phyloP scores from a whole-genome alignment of 2,797 vertebrate species.

The Aeoliscus strigatus region DNA sequence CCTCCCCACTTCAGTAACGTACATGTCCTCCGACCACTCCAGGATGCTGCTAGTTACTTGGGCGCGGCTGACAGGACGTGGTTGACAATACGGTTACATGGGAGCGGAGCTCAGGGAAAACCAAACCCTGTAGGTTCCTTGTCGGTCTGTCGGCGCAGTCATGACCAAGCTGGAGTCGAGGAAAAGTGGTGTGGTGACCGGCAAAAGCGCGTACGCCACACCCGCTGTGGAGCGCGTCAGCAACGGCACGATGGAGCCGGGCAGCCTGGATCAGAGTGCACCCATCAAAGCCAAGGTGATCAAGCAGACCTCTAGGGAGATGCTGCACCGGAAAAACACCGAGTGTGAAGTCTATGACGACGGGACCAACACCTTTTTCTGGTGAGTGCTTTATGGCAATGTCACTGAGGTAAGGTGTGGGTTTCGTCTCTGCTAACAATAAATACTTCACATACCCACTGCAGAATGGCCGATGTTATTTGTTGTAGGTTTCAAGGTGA shows the following conservation, averaged over 20 bases:
- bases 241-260: slow-evolving; percentile 50
- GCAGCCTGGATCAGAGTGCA: slow-evolving; percentile 26
- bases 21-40: slow-evolving; percentile 24
- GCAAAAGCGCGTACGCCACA: slow-evolving; percentile 35
- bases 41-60: slow-evolving; percentile 56
- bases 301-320: slow-evolving; percentile 64
- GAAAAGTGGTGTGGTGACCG: slow-evolving; percentile 46
- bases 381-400: slow-evolving; percentile 72
- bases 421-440: not conserved
- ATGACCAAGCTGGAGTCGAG: slow-evolving; percentile 75
- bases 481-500: slow-evolving; percentile 51
- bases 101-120: slow-evolving; percentile 28
- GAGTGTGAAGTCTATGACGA: slow-evolving; percentile 94
- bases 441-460: no score
- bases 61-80: slow-evolving; percentile 51
- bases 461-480: slow-evolving; percentile 1
- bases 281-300: slow-evolving; percentile 44
- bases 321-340: slow-evolving; percentile 73
- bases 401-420: slow-evolving; percentile 9
- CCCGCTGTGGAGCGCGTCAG: slow-evolving; percentile 51
- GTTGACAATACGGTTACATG: slow-evolving; percentile 32
- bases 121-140: slow-evolving; percentile 1
- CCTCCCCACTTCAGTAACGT: slow-evolving; percentile 11
- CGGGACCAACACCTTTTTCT: slow-evolving; percentile 98
- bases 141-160: slow-evolving; percentile 5